A percentile compares a stretch with the other conserved stretches of the same genome.
These are phyloP conservation scores for Melanotaenia maccullochi DNA, from an alignment of 2,797 vertebrate genomes.

Conservation along the genomic window DNA sequence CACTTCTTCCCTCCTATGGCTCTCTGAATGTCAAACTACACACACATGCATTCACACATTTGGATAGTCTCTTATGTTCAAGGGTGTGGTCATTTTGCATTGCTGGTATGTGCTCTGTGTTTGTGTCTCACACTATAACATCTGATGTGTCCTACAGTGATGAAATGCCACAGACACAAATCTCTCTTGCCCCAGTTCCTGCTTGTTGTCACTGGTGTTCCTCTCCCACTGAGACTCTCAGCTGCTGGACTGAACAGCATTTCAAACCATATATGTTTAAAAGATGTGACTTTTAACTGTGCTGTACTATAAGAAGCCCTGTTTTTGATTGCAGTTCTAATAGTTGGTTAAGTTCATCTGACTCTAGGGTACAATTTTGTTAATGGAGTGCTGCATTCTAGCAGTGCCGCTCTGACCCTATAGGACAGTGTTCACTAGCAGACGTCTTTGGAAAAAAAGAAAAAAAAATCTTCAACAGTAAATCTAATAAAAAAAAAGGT, in stretches of 20 bases:
- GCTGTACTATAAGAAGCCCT: neutral
- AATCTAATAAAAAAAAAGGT: neutral
- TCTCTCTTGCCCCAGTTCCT: slow-evolving; percentile 16
- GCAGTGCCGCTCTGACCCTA: neutral
- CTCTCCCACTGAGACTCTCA: slow-evolving; percentile 12
- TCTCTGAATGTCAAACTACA: slow-evolving; percentile 61
- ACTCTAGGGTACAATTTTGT: neutral
- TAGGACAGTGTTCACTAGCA: neutral
- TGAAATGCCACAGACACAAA: slow-evolving; percentile 60
- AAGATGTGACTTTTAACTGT: neutral
- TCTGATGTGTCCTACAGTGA: slow-evolving; percentile 62
- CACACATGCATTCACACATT: slow-evolving; percentile 18
- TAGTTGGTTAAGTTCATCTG: neutral
- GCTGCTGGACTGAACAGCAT: neutral
- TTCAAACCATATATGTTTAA: neutral
- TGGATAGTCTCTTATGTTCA: slow-evolving; percentile 38
- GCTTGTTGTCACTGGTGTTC: slow-evolving; percentile 20
- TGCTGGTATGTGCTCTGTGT: slow-evolving; percentile 67
- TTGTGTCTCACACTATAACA: slow-evolving; percentile 64
- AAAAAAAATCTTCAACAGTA: too few species aligned
- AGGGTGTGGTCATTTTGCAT: slow-evolving; percentile 72
- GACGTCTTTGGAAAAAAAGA: neutral
- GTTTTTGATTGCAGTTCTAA: neutral
- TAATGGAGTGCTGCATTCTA: neutral
- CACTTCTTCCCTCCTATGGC: slow-evolving; percentile 49